Conservation (phyloP, 2,797 vertebrate species). For the Chrysocyon brachyurus region DNA sequence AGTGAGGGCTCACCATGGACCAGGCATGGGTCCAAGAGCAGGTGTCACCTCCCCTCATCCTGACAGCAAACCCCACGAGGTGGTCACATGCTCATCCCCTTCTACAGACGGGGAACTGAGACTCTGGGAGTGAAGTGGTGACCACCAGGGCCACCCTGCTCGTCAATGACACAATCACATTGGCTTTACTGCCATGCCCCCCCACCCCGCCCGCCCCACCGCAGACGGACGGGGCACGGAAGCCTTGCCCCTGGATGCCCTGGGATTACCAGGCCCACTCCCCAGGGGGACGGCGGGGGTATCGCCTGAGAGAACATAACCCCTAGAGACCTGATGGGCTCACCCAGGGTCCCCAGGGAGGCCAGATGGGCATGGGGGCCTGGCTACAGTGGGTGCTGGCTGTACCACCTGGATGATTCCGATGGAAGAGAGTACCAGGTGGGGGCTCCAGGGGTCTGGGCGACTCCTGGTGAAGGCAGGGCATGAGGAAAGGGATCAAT, state of each 20-base stretch:
- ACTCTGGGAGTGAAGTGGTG: background rate
- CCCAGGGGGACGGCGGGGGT: background rate
- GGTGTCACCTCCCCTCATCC: background rate
- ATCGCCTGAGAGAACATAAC: rapidly evolving
- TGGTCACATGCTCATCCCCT: background rate
- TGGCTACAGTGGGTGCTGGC: background rate
- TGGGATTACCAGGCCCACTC: background rate
- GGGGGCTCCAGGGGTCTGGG: no score
- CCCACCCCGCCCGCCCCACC: no score
- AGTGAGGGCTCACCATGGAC: rapidly evolving
- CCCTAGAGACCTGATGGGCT: background rate
- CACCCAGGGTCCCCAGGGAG: background rate
- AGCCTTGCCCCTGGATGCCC: background rate
- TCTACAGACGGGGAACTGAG: background rate
- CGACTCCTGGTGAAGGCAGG: background rate
- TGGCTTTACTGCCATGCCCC: no score
- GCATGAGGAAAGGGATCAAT: background rate
- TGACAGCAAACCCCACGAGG: background rate
- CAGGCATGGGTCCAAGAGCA: background rate
- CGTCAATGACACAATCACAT: background rate
- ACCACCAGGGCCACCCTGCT: background rate
- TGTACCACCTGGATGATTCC: no score
- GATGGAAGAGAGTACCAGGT: background rate
- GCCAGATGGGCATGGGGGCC: no score
- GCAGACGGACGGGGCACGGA: rapidly evolving